Conservation (phyloP, 2,113 vertebrate genomes). For the Cyanistes caeruleus region DNA sequence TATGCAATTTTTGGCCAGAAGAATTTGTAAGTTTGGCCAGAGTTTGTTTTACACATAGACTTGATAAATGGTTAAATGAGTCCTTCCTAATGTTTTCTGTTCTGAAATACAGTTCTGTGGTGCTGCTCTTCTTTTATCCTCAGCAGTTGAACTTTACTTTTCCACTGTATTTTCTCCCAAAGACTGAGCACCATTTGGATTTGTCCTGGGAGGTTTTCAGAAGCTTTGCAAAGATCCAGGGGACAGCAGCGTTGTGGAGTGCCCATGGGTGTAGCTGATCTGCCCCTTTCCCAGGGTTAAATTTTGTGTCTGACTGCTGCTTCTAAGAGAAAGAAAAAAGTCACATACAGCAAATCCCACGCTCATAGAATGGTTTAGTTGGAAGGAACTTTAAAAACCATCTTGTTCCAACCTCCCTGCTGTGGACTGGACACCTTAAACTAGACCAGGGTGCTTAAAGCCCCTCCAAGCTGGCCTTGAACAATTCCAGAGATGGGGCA, state of each 20-base stretch:
- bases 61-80: neutral
- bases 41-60: neutral
- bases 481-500: neutral
- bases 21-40: neutral
- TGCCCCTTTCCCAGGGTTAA: neutral
- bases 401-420: neutral
- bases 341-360: accelerated
- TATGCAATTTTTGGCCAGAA: neutral
- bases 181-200: neutral
- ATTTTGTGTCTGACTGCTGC: neutral
- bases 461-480: neutral
- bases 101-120: neutral
- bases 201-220: neutral
- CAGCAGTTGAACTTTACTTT: neutral
- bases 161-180: neutral
- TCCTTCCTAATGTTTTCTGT: neutral
- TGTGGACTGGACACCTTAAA: neutral
- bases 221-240: neutral
- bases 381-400: neutral
- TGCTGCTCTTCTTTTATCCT: neutral
- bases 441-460: neutral
- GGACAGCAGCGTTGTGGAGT: neutral
- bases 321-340: neutral
- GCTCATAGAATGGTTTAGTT: neutral
- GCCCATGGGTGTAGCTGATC: neutral